Evolutionary conservation across 2,113 vertebrate species (phyloP).

Genomic region (Cinclus mexicanus): DNA sequence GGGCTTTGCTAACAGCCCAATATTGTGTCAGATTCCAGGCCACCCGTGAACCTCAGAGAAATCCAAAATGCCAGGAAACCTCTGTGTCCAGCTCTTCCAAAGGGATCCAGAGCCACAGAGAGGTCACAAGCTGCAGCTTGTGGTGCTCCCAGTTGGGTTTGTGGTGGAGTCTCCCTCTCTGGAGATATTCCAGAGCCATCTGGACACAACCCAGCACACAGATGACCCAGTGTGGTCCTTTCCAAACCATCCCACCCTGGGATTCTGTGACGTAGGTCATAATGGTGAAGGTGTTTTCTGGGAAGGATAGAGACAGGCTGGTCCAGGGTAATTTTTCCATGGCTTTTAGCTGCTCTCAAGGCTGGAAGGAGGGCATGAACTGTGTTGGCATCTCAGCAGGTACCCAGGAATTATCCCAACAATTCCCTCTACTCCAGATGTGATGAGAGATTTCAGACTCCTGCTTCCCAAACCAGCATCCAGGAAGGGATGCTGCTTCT

Average conservation of each 20-base stretch:
- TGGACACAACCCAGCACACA: neutral
- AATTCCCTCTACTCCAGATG: neutral
- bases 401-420: neutral
- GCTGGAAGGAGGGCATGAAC: neutral
- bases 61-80: neutral
- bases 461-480: neutral
- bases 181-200: neutral
- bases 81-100: neutral
- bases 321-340: rapidly evolving
- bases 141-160: neutral
- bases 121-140: neutral
- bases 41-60: neutral
- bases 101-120: neutral
- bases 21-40: neutral
- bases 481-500: neutral
- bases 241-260: neutral
- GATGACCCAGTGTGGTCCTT: neutral
- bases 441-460: neutral
- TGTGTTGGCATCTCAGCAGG: rapidly evolving
- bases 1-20: neutral
- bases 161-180: neutral
- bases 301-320: neutral
- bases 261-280: rapidly evolving
- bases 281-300: neutral
- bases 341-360: neutral